Conservation (phyloP, 2,113 vertebrate species). For the Verasper variegatus region DNA sequence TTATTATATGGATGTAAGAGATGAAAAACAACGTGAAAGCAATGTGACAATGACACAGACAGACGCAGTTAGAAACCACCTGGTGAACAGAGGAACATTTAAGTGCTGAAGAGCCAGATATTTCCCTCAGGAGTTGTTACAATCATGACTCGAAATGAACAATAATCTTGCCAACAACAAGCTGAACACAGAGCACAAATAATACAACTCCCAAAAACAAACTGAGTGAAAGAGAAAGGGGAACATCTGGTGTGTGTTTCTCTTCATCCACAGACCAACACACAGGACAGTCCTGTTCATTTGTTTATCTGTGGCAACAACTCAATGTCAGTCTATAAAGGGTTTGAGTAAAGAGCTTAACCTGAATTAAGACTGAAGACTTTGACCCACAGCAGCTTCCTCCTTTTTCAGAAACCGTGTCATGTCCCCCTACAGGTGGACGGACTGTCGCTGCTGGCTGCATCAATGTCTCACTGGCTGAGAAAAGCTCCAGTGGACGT, state of each 20-base stretch:
- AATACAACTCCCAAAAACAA: neutral
- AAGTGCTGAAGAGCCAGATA: neutral
- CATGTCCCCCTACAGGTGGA: slow-evolving; percentile 82
- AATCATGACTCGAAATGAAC: neutral
- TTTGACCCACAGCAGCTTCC: neutral
- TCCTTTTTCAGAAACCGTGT: neutral
- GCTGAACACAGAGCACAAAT: neutral
- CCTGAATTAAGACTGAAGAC: neutral
- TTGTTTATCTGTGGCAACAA: neutral
- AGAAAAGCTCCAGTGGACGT: slow-evolving; percentile 78
- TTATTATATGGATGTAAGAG: no score
- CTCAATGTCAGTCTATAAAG: neutral
- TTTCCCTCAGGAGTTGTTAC: neutral
- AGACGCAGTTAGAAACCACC: neutral
- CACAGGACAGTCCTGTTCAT: neutral
- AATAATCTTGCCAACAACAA: neutral
- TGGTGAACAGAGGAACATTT: neutral
- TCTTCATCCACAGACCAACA: neutral
- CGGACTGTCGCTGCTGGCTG: slow-evolving; percentile 91
- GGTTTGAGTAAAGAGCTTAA: slow-evolving; percentile 27
- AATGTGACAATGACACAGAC: neutral
- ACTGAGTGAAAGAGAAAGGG: neutral
- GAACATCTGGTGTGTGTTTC: neutral
- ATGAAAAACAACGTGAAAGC: neutral
- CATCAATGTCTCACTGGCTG: slow-evolving; percentile 91